Conservation (phyloP, 2,888 invertebrate genomes). For the Urechis unicinctus region DNA sequence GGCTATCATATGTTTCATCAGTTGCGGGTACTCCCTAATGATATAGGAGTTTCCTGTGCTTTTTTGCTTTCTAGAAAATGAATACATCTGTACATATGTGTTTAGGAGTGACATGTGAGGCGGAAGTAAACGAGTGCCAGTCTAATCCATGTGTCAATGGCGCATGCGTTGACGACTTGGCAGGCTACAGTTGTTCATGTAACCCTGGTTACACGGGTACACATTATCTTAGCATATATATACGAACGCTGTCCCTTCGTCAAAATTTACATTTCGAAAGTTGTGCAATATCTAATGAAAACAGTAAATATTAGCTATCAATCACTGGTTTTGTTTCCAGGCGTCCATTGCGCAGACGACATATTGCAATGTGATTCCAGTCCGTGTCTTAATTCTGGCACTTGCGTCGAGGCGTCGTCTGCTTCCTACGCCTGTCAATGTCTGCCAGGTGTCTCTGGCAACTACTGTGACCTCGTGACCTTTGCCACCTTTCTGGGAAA, state of each 20-base stretch:
- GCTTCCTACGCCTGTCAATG: conserved; percentile 32
- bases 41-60: too few relatives aligned
- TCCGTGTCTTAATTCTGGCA: conserved; percentile 19
- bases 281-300: not conserved
- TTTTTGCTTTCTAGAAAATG: too few relatives aligned
- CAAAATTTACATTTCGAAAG: not conserved
- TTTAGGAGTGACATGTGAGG: conserved; percentile 22
- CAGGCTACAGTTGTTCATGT: conserved; percentile 18
- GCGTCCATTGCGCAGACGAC: conserved; percentile 25
- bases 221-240: not conserved
- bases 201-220: conserved; percentile 28
- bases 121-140: conserved; percentile 17
- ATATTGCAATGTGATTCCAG: conserved; percentile 22
- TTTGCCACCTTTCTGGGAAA: conserved; percentile 34
- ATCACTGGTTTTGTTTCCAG: conserved; percentile 4
- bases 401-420: conserved; percentile 57
- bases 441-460: conserved; percentile 28
- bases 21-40: too few relatives aligned
- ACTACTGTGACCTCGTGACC: conserved; percentile 28
- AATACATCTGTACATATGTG: too few relatives aligned
- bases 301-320: not conserved
- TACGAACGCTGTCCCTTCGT: too few relatives aligned
- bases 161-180: conserved; percentile 15
- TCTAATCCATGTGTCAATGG: conserved; percentile 15
- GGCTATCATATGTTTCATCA: too few relatives aligned